Base-by-base conservation (phyloP, 2,113 vertebrate genomes). In the Nyctereutes procyonoides region DNA sequence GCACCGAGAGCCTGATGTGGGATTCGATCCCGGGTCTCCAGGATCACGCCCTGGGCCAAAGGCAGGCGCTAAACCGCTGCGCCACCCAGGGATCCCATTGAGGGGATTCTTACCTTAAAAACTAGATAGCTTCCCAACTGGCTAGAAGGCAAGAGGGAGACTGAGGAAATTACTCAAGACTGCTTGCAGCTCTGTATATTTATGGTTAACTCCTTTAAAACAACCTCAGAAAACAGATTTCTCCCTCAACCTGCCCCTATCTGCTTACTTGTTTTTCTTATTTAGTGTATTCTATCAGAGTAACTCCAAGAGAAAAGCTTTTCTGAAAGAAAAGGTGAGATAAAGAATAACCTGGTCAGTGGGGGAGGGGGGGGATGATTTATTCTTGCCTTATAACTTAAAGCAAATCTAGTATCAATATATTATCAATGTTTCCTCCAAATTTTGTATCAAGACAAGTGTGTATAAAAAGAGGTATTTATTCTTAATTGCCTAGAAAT, bases 141-240 rank as follows among this genome's bases (percentile, higher is more conserved):
- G 84, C 32, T 38, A 48, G 65, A 93, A 73, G 58, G 60, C 48
- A 67, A 80, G 43, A 83, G 51, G 80, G 65, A 94, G 24, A 9
- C 63, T 22, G 51, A 63, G 38, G 14, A 43, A 69, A 1, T 15
- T 35, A 43, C 15, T 43, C 43, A 62, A 62, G 15, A 26, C 30
- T 90, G 8, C 20, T 69, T 43, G 10, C 6, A 73, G 56, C 24
- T 19, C 5, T 63, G 17, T 53, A n/a, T 86, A 48, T 28, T 48
- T 90, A 92, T 58, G 22, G 67, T 43, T 30, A 30, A 20, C 8
- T 24, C 16, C 79, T 96, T 93, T 51, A 56, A 88, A 94, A 83
- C 12, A 58, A 88, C 17, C 53, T 88, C 73, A 51, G 81, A 88
- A 93, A 89, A 96, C 30, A 92, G 38, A 82, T 79, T 87, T 97